Conservation (phyloP, 2,797 vertebrate genomes). For the Ataeniobius toweri region DNA sequence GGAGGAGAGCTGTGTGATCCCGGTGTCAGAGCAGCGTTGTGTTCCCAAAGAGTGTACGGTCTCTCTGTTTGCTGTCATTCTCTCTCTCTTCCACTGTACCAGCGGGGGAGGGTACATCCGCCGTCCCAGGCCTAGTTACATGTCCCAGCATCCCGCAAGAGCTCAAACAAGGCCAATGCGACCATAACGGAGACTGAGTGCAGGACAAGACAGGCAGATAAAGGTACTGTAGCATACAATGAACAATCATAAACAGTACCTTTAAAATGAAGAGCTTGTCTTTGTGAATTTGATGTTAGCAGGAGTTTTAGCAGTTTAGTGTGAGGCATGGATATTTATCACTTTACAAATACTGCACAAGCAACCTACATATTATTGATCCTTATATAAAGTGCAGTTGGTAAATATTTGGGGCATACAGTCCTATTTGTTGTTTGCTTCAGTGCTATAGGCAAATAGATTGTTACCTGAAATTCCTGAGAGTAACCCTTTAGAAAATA, state of each 20-base stretch:
- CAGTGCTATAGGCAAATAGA: conserved; percentile 17
- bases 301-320: conserved; percentile 54
- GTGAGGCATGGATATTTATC: conserved; percentile 12
- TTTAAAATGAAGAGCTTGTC: conserved; percentile 4
- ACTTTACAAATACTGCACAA: conserved; percentile 27
- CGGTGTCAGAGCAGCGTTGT: conserved; percentile 33
- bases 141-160: conserved; percentile 76
- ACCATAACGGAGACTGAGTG: conserved; percentile 55
- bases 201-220: conserved; percentile 56
- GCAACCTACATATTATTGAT: conserved; percentile 14
- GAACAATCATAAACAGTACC: conserved; percentile 18
- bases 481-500: neutral
- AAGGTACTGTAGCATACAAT: conserved; percentile 70
- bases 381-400: neutral
- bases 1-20: conserved; percentile 10
- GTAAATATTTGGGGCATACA: conserved; percentile 27
- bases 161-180: conserved; percentile 64
- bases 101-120: conserved; percentile 67
- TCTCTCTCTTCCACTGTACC: conserved; percentile 50
- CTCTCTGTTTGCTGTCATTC: conserved; percentile 61
- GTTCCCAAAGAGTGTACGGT: conserved; percentile 24
- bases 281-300: conserved; percentile 12
- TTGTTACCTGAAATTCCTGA: conserved; percentile 20
- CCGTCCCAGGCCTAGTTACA: conserved; percentile 74
- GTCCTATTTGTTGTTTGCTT: conserved; percentile 31